Evolutionary conservation across 2,888 invertebrate genomes (phyloP), one percentile per base, ranked within the genome.

Genomic region (Polyommatus iphigenia): DNA sequence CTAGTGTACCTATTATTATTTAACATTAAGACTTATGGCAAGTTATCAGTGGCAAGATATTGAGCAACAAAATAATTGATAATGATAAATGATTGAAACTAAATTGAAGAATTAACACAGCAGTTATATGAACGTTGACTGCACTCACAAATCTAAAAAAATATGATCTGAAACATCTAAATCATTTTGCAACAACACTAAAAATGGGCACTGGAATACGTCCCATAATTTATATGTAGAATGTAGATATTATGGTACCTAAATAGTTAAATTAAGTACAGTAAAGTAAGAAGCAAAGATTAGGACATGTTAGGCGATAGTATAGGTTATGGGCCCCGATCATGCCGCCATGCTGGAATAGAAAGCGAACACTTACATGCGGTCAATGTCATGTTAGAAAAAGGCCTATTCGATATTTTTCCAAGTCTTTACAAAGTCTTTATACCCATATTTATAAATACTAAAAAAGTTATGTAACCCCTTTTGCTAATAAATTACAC

Each of bases 301-400:
- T 82, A 83, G 79, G 84, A 87, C 75, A 84, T 85, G 88, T 89
- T 81, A 86, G 85, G 84, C 76, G 79, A 79, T 79, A 81, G 78
- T 79, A 67, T 67, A 67, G 85, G 84, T 87, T 86, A 92, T 84
- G 90, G 88, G 90, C 88, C 87, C 86, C 85, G 87, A 79, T 91
- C 91, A 90, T 90, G 90, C 89, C 89, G 90, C 91, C 91, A 91
- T 91, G 93, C 93, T 93, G 93, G 83, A 91, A 93, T 85, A 86
- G 82, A 86, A 87, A 85, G 88, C 86, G 82, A 84, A 86, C 82
- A 85, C 84, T 85, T 84, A 86, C 90, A 90, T 91, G 91, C 91
- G 76, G 80, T 83, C 80, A 80, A 80, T 79, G 41, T 78, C 62
- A 79, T 62, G 57, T 72, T 77, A 72, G 59, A 59, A 76, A 29